Evolutionary conservation across 2,888 invertebrate species (phyloP).

Genomic region (Polydrusus cervinus): DNA sequence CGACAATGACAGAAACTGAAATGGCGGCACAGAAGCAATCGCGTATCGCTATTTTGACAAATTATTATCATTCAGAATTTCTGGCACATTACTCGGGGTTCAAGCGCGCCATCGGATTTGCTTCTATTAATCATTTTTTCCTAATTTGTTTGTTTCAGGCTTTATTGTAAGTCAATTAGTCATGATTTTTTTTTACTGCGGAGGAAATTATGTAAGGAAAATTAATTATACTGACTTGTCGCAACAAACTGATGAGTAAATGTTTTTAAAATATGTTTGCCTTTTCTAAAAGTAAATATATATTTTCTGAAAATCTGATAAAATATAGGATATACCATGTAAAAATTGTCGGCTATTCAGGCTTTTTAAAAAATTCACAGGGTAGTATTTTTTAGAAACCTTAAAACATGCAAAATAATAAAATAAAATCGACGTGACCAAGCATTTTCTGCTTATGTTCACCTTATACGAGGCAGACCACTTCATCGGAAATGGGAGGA

Average conservation of each 20-base stretch:
- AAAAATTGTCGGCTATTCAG: no score
- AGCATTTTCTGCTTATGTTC: no score
- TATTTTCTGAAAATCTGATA: no score
- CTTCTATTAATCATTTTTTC: conserved; percentile 50
- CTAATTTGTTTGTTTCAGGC: conserved; percentile 44
- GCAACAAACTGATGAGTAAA: background rate
- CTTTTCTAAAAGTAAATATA: no score
- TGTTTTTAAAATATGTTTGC: background rate
- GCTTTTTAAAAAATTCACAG: no score
- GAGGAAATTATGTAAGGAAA: background rate
- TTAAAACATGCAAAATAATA: no score
- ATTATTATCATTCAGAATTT: conserved; percentile 41
- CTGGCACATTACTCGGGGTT: conserved; percentile 33
- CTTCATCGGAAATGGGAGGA: no score
- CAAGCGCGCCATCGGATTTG: conserved; percentile 38
- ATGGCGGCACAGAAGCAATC: conserved; percentile 33
- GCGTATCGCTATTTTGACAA: conserved; percentile 45
- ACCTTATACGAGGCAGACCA: no score
- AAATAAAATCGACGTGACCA: no score
- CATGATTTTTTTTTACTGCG: conserved; percentile 28
- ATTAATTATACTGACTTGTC: conserved; percentile 10
- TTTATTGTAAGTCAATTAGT: conserved; percentile 45
- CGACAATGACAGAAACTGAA: conserved; percentile 44
- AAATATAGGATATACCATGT: no score
- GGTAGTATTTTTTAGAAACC: no score